Evolutionary conservation across 2,888 invertebrate genomes (phyloP), one percentile per base, ranked within the genome.

Genomic region (Notodonta ziczac): DNA sequence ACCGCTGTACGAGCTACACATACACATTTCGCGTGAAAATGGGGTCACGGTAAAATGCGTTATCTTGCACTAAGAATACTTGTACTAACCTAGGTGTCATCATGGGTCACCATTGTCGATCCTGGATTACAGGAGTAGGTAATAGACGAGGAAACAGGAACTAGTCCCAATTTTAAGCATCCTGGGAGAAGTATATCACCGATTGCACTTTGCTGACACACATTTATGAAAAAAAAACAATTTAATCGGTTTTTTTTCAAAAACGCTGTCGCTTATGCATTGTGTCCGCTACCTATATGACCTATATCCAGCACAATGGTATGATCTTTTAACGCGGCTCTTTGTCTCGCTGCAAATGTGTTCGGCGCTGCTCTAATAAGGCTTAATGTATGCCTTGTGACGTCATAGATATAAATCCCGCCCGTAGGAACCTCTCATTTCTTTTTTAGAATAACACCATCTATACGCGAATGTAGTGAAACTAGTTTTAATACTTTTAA

Each of bases 271-370:
- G 68, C 74, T 60, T 42, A n/a, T 56, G 10, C 61, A 68, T 52
- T 5, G 56, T 42, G 16, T 3, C 9, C 42, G 4, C 61, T 6
- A 59, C 13, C 63, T 10, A 46, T 50, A 58, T 74, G 82, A 80
- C 82, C 82, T 77, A 84, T 75, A 80, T 86, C 67, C 67, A 76
- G 62, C 78, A 82, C 78, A 82, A 82, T 81, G 78, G 80, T 80
- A 86, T 87, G 87, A 85, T 87, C 86, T 87, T 84, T 86, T 87
- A 86, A 85, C 83, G 83, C 76, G 68, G 58, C 77, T 71, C 86
- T 87, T 88, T 88, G 87, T 85, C 77, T 73, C 67, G 70, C 71
- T 60, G 72, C 73, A 75, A 80, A 80, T 80, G 81, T 76, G 82
- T 77, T 78, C 76, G 68, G 69, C 63, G 67, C 69, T 68, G 69